These are phyloP conservation scores for Drosophila incognita DNA, from an alignment of 2,888 invertebrate genomes.

Conservation along the genomic window DNA sequence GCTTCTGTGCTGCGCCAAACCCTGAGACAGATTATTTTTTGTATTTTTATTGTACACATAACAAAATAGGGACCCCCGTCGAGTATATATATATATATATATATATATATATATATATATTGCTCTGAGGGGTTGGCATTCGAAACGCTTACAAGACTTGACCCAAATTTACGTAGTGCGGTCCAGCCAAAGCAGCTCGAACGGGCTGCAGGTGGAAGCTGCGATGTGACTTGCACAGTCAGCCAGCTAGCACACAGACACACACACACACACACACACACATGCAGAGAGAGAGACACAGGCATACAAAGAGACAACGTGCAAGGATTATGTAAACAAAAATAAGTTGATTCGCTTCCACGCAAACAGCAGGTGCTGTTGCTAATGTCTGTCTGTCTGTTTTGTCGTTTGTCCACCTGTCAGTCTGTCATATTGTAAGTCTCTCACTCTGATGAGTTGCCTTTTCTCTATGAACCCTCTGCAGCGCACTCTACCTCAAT, in stretches of 20 bases:
- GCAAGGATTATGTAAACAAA: conserved; percentile 80
- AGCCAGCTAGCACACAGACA: conserved; percentile 1
- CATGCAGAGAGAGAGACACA: conserved; percentile 8
- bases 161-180: conserved; percentile 76
- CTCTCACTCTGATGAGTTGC: conserved; percentile 51
- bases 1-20: conserved; percentile 57
- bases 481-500: conserved; percentile 53
- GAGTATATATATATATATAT: conserved; percentile 12
- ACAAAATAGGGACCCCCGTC: conserved; percentile 9
- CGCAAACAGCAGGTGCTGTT: conserved; percentile 30
- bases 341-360: conserved; percentile 65
- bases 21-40: conserved; percentile 45
- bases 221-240: conserved; percentile 41
- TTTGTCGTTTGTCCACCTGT: conserved; percentile 16
- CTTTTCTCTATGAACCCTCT: conserved; percentile 23
- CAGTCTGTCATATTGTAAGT: conserved; percentile 40
- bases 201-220: conserved; percentile 59
- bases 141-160: conserved; percentile 70
- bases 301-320: conserved; percentile 62
- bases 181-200: conserved; percentile 61
- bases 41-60: conserved; percentile 5
- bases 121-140: conserved; percentile 24
- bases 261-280: conserved; percentile 4
- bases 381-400: conserved; percentile 5
- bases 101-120: conserved; percentile 3